Evolutionary conservation across 2,113 vertebrate genomes (phyloP).

Genomic region (Dipodomys merriami): DNA sequence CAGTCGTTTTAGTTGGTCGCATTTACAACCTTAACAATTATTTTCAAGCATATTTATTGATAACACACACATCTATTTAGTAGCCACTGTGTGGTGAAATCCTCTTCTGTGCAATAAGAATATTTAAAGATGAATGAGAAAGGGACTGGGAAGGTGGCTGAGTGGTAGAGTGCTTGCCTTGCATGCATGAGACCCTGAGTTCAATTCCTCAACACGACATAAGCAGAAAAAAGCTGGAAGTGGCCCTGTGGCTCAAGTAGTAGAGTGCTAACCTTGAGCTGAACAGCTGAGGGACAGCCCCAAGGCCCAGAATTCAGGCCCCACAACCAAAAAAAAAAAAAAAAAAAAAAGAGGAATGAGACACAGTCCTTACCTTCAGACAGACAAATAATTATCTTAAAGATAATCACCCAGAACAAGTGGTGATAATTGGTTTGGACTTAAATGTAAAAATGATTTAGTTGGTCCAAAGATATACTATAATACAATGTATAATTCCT

Average conservation of each 20-base stretch:
- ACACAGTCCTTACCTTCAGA: background rate
- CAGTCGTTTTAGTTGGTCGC: background rate
- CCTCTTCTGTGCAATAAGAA: background rate
- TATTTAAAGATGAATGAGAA: conserved; percentile 39
- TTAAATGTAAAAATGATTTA: conserved; percentile 36
- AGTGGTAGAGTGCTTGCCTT: too few species aligned
- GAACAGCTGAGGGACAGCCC: too few species aligned
- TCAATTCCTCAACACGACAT: too few species aligned
- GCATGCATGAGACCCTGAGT: too few species aligned
- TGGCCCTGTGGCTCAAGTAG: too few species aligned
- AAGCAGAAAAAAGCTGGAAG: too few species aligned
- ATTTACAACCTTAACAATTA: background rate
- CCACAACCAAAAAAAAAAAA: too few species aligned
- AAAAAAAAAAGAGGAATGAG: conserved; percentile 1
- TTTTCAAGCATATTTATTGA: background rate
- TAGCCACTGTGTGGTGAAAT: background rate
- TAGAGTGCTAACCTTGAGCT: too few species aligned
- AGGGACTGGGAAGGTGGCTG: too few species aligned
- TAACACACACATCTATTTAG: background rate
- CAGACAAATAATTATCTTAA: conserved; percentile 39
- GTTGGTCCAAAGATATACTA: background rate
- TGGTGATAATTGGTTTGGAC: background rate
- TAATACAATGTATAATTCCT: conserved; percentile 2
- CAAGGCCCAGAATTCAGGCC: too few species aligned
- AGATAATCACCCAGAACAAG: conserved; percentile 47